Evolutionary conservation across 2,797 vertebrate species (phyloP), one percentile per base, ranked within the genome.

Genomic region (Notolabrus celidotus): DNA sequence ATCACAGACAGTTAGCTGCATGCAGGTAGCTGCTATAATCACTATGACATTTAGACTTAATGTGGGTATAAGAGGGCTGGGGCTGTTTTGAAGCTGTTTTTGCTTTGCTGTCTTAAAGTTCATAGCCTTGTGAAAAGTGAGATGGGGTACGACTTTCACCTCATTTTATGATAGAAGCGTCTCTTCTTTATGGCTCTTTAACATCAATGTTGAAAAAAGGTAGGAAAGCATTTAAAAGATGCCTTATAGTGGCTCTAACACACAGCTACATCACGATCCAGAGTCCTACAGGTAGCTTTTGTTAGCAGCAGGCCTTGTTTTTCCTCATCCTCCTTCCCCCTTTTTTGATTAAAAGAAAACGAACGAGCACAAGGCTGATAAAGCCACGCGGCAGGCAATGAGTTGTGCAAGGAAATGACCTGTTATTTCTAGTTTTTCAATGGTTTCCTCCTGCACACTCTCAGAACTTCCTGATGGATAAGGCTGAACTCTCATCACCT

Each of bases 261-360:
- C 15, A 51, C 12, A 66, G 55, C 61, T 42, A 25, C 23, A 45
- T 39, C 16, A 31, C 34, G 34, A 74, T 47, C 49, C 63, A 42
- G 57, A 41, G 57, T 27, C 7, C 31, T 64, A 8, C 27, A 50
- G 22, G 39, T 55, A 58, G 23, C 33, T 61, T 22, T 19, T 53
- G 15, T 63, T 49, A 43, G 53, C 64, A 25, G 36, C 65, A 76
- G 47, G 27, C 5, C 1, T 23, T 85, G 84, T 88, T 91, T 86
- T 81, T 58, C 68, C 54, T 82, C 56, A 71, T 77, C 75, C 69
- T 82, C 67, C 49, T 71, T 75, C 57, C 77, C 74, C 71, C 80
- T 74, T 71, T 82, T 88, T 81, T 89, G 84, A 91, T 92, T 86
- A 89, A 93, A 92, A 92, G 84, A 90, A 90, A 92, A 90, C 60